A percentile compares a stretch with the other conserved stretches of the same genome.
phyloP scores from a whole-genome alignment of 2,797 vertebrate species.

The Lepus townsendii region DNA sequence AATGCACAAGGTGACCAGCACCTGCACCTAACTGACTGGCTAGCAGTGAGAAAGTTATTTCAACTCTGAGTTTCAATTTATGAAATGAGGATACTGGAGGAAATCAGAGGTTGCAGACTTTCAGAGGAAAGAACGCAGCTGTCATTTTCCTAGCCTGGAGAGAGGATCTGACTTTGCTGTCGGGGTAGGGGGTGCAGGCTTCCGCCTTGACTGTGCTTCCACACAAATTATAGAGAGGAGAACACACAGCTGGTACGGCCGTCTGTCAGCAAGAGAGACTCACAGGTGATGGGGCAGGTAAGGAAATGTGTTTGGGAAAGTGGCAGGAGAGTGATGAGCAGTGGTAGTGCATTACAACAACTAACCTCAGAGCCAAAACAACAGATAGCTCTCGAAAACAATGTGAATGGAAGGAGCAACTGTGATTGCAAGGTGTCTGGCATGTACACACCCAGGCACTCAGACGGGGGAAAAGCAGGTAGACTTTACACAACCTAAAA shows the following conservation, averaged over 20 bases:
- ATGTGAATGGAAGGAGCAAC: neutral
- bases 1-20: fast-evolving
- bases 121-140: neutral
- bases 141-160: neutral
- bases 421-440: neutral
- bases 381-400: neutral
- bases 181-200: neutral
- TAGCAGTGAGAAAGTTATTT: neutral
- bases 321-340: neutral
- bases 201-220: slow-evolving; percentile 33
- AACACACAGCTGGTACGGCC: neutral
- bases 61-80: slow-evolving; percentile 42
- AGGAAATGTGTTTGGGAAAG: neutral
- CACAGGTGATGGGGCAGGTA: neutral
- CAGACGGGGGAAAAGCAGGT: neutral
- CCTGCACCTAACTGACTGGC: neutral
- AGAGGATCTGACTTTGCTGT: neutral
- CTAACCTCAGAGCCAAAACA: neutral
- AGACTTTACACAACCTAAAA: slow-evolving; percentile 41
- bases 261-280: neutral
- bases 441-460: neutral
- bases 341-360: neutral
- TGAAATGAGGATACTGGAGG: slow-evolving; percentile 35
- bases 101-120: slow-evolving; percentile 39
- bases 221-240: slow-evolving; percentile 24